These are phyloP conservation scores for Cossypha dichroa DNA, from an alignment of 2,797 vertebrate genomes.

Conservation along the genomic window DNA sequence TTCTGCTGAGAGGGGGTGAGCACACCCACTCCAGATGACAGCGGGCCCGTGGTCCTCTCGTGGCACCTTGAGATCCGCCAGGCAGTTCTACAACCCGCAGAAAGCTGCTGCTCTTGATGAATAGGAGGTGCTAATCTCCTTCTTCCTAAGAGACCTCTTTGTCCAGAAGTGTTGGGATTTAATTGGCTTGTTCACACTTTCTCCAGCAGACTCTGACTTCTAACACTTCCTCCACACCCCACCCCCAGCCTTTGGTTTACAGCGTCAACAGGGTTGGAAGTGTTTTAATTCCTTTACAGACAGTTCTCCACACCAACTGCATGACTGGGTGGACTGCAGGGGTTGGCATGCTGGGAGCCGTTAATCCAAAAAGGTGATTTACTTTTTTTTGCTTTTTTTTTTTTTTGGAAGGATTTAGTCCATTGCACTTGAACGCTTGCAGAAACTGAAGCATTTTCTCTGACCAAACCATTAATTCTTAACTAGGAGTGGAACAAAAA, in stretches of 20 bases:
- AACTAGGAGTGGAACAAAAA: neutral
- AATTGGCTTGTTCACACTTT: slow-evolving; percentile 69
- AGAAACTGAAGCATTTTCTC: neutral
- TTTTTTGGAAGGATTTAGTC: neutral
- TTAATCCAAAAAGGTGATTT: neutral
- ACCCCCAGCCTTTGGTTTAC: neutral
- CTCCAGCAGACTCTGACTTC: slow-evolving; percentile 26
- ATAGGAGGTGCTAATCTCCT: slow-evolving; percentile 55
- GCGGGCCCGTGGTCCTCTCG: neutral
- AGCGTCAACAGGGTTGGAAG: slow-evolving; percentile 30
- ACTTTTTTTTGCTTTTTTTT: neutral
- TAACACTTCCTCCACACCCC: slow-evolving; percentile 24
- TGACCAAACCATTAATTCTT: neutral
- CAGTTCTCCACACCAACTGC: neutral
- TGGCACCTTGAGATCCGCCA: neutral
- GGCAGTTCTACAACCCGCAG: neutral
- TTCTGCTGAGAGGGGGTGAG: neutral
- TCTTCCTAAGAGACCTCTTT: slow-evolving; percentile 58
- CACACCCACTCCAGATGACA: neutral
- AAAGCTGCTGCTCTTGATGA: slow-evolving; percentile 4
- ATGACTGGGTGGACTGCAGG: neutral
- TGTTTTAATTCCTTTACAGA: slow-evolving; percentile 15
- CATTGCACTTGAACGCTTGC: neutral
- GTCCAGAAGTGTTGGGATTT: slow-evolving; percentile 54
- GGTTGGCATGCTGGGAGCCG: neutral